Evolutionary conservation across 2,113 vertebrate genomes (phyloP), one percentile per base, ranked within the genome.

Genomic region (Neotoma lepida): DNA sequence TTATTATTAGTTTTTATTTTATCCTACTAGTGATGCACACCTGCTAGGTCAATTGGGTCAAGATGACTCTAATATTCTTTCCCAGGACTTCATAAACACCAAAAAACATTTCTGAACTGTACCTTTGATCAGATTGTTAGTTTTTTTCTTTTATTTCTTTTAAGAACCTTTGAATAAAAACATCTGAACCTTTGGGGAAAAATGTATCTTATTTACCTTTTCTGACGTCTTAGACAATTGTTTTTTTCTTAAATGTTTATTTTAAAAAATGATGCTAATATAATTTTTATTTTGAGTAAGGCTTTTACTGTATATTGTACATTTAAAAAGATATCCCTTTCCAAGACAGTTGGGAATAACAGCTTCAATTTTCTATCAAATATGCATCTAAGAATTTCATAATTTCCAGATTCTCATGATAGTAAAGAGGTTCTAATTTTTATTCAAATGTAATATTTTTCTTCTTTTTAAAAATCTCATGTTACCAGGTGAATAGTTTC

Each of bases 151-250:
- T 98, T 98, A 98, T 99, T 99, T 99, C 98, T 99, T 98, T 99
- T 98, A 98, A 99, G 98, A 99, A 99, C 98, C 99, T 99, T 99
- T 99, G 98, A 99, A 99, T 99, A 99, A 99, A 99, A 98, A 98
- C 94, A 98, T 98, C 76, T 10, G 18, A 98, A 98, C 97, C 94
- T 97, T 98, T 97, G 95, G 35, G 35, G 54, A 78, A 78, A 54
- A 78, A 86, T 14, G 6, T 78, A 20, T 30, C 15, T 20, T 35
- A 22, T 70, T 68, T 84, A 28, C 49, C 8, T 77, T 94, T 63
- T 33, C 64, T 44, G 51, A 81, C 63, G 86, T 86, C 41, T 18
- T 46, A 51, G 24, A 78, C 2, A 26, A 61, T 2, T 66, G 26
- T 0, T 77, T 86, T 76, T 90, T 80, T 71, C 56, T 58, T 39